A percentile compares a stretch with the other conserved stretches of the same genome.
Conservation (phyloP, 2,888 invertebrate genomes). For the Platycnemis pennipes region DNA sequence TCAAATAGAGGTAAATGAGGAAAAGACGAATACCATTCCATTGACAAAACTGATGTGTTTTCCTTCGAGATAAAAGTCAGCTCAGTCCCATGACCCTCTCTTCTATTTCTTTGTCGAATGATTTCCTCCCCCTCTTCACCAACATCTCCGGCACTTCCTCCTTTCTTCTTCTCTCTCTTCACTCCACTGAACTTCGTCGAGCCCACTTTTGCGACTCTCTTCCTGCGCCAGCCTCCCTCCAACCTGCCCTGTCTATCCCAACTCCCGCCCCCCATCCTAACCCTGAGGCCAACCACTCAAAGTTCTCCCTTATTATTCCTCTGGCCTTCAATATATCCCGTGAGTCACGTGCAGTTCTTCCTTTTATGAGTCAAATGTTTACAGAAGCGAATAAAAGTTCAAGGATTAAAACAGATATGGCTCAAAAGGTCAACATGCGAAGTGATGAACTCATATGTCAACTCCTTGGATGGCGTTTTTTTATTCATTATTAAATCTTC, state of each 20-base stretch:
- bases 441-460: background rate
- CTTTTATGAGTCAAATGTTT: slow-evolving; percentile 18
- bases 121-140: no score
- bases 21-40: no score
- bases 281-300: background rate
- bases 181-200: no score
- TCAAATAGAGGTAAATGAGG: no score
- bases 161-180: no score
- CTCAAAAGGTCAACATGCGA: background rate
- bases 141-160: no score
- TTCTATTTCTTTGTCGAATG: no score
- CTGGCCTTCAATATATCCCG: background rate
- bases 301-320: background rate
- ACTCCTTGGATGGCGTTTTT: background rate
- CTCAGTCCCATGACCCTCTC: no score
- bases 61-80: no score
- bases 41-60: no score
- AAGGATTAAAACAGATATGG: background rate
- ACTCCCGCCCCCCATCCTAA: background rate
- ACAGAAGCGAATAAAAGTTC: background rate
- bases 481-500: background rate
- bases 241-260: background rate
- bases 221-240: background rate
- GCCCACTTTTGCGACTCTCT: background rate
- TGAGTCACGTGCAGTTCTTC: background rate